Percentiles rank a stretch among this genome's conserved stretches.
These are phyloP conservation scores for Tenthredo scrophulariae DNA, from an alignment of 2,888 invertebrate genomes.

Conservation along the genomic window DNA sequence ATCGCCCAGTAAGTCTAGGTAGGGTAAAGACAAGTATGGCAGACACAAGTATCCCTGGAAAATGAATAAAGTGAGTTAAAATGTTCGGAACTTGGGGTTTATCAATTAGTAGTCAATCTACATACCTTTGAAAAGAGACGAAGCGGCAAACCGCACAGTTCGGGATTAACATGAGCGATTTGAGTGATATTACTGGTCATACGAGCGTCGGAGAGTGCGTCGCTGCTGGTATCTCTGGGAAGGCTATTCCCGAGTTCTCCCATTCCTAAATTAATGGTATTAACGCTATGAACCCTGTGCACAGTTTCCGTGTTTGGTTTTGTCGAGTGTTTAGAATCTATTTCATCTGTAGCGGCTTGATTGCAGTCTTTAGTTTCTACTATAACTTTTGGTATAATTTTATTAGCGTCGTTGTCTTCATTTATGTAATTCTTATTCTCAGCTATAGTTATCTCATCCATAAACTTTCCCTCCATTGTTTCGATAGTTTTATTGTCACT, in stretches of 20 bases:
- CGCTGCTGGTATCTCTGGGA: conserved; percentile 86
- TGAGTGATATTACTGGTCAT: conserved; percentile 82
- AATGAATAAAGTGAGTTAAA: conserved; percentile 33
- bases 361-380: conserved; percentile 65
- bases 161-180: conserved; percentile 83
- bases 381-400: conserved; percentile 67
- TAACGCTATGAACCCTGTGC: conserved; percentile 73
- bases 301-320: conserved; percentile 67
- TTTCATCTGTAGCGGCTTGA: conserved; percentile 60
- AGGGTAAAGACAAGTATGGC: conserved; percentile 97
- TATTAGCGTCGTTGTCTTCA: conserved; percentile 60
- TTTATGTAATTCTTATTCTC: conserved; percentile 68
- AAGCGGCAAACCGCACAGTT: conserved; percentile 93
- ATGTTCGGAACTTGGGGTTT: conserved; percentile 8
- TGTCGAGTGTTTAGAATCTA: conserved; percentile 63
- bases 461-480: conserved; percentile 73
- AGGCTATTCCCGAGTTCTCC: conserved; percentile 79
- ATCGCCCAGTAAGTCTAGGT: conserved; percentile 94
- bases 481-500: conserved; percentile 72
- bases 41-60: conserved; percentile 92
- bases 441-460: conserved; percentile 64
- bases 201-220: conserved; percentile 81
- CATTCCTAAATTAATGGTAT: conserved; percentile 71
- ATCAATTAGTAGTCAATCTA: background rate
- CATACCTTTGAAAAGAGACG: conserved; percentile 89